Base-by-base conservation (phyloP, 1,140 invertebrate species). In the Drosophila athabasca region DNA sequence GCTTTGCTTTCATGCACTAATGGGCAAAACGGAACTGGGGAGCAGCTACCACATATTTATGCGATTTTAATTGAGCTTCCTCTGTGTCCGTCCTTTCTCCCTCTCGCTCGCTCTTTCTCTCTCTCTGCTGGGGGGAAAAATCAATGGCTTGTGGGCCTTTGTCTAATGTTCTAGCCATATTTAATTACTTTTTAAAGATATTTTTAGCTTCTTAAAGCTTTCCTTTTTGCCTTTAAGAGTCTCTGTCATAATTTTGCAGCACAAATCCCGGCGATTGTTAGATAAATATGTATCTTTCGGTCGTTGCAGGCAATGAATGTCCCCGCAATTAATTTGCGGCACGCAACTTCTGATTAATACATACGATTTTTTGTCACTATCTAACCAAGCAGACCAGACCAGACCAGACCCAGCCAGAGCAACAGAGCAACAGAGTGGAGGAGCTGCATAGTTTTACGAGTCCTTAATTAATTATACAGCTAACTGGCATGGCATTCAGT, bases 381-480 rank as follows among this genome's bases (percentile, higher is more conserved):
- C 61, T 49, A 9, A 1, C 3, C 35, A 11, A 11, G 3, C 31
- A 35, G 31, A 39, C 3, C 29, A 31, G 29, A 31, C 29, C 29
- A 31, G 7, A 35, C 2, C 29, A 31, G 17, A 19, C 17, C 17
- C 17, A 19, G 11, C 17, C 17, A 19, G 11, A 39, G 35, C 0
- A 31, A 13, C 35, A 13, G 11, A 13, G 29, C 11, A 11, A 39
- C 9, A 39, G 11, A 39, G 11, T 39, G 11, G 35, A 13, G 35
- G 66, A 58, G 51, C 17, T 57, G 35, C 26, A 54, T 55, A 55
- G 41, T 61, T 76, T 68, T 68, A 68, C 52, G 62, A 60, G 55
- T 48, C 54, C 24, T 51, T 76, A 76, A 76, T 76, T 76, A 76
- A 76, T 76, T 76, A 75, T 76, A 50, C 71, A 54, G 35, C 53